Conservation (phyloP, 2,888 invertebrate genomes). For the Leptura quadrifasciata region DNA sequence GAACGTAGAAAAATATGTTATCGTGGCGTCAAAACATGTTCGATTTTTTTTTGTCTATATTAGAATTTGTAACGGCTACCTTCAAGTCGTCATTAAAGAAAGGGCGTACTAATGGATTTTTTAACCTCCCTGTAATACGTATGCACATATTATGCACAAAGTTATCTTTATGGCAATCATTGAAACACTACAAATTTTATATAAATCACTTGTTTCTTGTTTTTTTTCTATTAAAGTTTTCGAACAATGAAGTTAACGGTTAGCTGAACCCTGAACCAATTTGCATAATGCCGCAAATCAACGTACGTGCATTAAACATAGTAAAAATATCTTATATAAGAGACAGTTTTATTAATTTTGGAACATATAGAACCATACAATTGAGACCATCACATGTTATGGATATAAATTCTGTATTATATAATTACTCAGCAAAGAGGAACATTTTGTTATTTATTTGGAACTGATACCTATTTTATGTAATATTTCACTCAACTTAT, state of each 20-base stretch:
- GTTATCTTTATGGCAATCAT: slow-evolving; percentile 27
- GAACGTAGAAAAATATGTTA: not conserved
- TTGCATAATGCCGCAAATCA: slow-evolving; percentile 43
- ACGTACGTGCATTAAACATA: slow-evolving; percentile 7
- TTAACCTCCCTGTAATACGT: not conserved
- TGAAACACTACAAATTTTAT: slow-evolving; percentile 29
- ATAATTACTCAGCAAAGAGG: too few relatives aligned
- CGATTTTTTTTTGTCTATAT: not conserved
- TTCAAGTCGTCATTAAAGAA: not conserved
- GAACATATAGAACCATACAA: too few relatives aligned
- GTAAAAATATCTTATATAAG: not conserved
- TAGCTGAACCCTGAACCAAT: slow-evolving; percentile 33
- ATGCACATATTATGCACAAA: slow-evolving; percentile 17
- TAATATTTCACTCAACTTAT: too few relatives aligned
- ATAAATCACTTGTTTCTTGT: slow-evolving; percentile 39
- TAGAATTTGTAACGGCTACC: not conserved
- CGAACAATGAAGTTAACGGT: slow-evolving; percentile 41
- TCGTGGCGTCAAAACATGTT: not conserved
- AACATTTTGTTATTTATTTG: too few relatives aligned
- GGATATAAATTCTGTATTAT: too few relatives aligned
- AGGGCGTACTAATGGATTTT: not conserved
- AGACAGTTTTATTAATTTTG: too few relatives aligned
- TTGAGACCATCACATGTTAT: too few relatives aligned
- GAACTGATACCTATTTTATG: too few relatives aligned
- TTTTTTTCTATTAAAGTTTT: slow-evolving; percentile 31